Base-by-base conservation (phyloP, 2,797 vertebrate species). In the Tiaroga cobitis region DNA sequence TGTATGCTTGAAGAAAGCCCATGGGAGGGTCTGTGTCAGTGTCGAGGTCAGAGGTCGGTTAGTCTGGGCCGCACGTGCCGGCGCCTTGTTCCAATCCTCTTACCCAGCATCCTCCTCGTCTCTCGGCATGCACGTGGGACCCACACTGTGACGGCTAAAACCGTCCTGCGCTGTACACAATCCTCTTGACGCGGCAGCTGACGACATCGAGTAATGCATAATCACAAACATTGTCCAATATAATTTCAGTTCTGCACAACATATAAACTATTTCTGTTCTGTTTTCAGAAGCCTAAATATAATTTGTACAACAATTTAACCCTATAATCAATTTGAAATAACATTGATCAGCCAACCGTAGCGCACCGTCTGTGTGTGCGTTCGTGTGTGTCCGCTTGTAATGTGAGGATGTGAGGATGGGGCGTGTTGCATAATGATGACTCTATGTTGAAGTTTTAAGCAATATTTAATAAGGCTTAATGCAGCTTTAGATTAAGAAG, bases 401-500 rank as follows among this genome's bases (percentile, higher is more conserved):
- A 67, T 74, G 63, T 77, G 59, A 51, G 70, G 63, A 67, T 74
- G 63, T 77, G 59, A 51, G 70, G 63, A 63, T 78, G 39, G 59
- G 69, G 81, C 74, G 11, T 69, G 73, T 88, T 90, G 79, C 74
- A 49, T 87, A 86, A 90, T 46, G 85, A 88, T 84, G 79, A 84
- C 74, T 65, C 76, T 49, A 86, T 79, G 87, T 81, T 67, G 63
- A 86, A 84, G 88, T 91, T 90, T 91, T 84, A 84, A 86, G 88
- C 87, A 75, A 83, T 88, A 89, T 91, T 89, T 89, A 90, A 91
- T 90, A 87, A 90, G 83, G 87, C 90, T 89, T 92, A 91, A 92
- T 90, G 88, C 90, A 91, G 87, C 82, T 92, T 92, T 92, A 90
- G 92, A 90, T 89, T 92, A 90, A 88, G 88, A 69, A 87, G 81